Conservation (phyloP, 2,113 vertebrate genomes). For the Irena cyanogastra region DNA sequence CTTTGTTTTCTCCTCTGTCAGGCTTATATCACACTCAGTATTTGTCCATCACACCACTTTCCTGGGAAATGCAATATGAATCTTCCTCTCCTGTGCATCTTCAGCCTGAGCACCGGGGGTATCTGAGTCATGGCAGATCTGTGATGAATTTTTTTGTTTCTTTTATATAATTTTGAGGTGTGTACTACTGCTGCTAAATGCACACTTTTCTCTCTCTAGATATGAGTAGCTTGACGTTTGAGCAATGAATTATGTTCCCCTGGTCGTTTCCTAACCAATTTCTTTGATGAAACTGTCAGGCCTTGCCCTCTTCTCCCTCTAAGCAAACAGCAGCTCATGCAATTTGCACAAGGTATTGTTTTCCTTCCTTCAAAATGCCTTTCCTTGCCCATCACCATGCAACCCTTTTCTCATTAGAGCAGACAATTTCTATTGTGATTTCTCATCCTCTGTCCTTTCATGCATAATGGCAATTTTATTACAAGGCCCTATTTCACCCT, state of each 20-base stretch:
- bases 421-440: not conserved
- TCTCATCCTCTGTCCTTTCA: not conserved
- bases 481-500: not conserved
- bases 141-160: not conserved
- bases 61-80: not conserved
- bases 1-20: not conserved
- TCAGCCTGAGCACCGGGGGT: not conserved
- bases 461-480: not conserved
- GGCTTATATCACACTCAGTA: not conserved
- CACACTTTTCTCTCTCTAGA: not conserved
- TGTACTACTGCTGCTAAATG: not conserved
- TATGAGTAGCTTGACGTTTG: not conserved
- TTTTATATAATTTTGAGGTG: not conserved
- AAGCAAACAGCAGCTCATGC: not conserved
- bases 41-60: not conserved
- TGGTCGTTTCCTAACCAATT: not conserved
- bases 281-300: constrained; percentile 9
- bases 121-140: not conserved
- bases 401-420: not conserved
- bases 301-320: not conserved
- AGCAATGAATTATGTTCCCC: not conserved
- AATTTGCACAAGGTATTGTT: constrained; percentile 22
- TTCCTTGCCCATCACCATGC: not conserved
- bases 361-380: not conserved
- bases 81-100: not conserved